A percentile compares a stretch with the other conserved stretches of the same genome.
These are phyloP conservation scores for Aphrocallistes beatrix DNA, from an alignment of 37 sponge, comb jelly and placozoan genomes.

Conservation along the genomic window DNA sequence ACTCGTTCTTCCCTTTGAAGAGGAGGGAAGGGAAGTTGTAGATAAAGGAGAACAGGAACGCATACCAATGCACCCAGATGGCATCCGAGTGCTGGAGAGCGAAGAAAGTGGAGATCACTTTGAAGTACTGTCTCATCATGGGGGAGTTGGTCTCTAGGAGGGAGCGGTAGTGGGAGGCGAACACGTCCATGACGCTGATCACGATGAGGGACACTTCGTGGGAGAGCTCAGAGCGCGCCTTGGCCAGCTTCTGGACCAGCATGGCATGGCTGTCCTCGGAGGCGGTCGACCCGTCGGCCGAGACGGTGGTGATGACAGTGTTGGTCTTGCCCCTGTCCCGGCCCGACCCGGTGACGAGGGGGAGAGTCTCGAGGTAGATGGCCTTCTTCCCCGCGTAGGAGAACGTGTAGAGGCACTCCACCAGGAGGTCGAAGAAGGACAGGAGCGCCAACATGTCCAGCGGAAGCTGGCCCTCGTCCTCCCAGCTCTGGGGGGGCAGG, in stretches of 20 bases:
- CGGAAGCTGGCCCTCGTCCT: neutral
- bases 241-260: constrained; percentile 5
- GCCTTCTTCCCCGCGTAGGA: constrained; percentile 5
- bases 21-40: neutral
- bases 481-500: constrained; percentile 2
- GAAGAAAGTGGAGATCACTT: neutral
- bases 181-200: constrained; percentile 50
- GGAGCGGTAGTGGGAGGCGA: constrained; percentile 11
- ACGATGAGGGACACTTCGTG: constrained; percentile 63
- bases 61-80: constrained; percentile 25
- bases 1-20: neutral
- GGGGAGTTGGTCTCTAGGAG: neutral
- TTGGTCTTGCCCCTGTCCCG: neutral
- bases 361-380: neutral
- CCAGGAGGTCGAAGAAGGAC: neutral
- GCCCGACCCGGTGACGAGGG: neutral
- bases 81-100: neutral
- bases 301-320: neutral
- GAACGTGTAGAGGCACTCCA: neutral
- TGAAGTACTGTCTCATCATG: neutral
- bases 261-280: constrained; percentile 3
- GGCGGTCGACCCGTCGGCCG: neutral
- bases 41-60: constrained; percentile 21
- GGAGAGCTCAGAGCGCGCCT: constrained; percentile 26
- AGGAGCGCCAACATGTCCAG: neutral